Percentiles rank a stretch among this genome's conserved stretches.
These are phyloP conservation scores for Numenius phaeopus DNA, from an alignment of 2,797 vertebrate genomes.

Conservation along the genomic window DNA sequence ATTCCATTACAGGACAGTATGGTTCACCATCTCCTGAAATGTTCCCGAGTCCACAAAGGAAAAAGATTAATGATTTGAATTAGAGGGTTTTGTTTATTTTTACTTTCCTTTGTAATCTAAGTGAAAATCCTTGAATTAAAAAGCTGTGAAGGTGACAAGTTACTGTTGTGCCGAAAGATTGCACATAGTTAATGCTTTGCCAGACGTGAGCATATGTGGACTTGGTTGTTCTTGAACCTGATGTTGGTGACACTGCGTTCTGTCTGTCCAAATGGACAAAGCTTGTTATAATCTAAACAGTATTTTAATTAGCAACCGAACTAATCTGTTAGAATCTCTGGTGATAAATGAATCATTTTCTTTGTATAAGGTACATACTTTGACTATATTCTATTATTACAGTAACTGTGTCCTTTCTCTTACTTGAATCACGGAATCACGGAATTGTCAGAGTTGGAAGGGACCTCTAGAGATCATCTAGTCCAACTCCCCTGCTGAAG, in stretches of 20 bases:
- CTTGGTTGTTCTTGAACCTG: background rate
- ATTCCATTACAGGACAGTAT: background rate
- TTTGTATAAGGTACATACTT: background rate
- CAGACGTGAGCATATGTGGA: conserved; percentile 16
- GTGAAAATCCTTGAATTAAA: background rate
- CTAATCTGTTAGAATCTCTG: background rate
- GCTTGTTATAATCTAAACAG: background rate
- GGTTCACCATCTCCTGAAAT: background rate
- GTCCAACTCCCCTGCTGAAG: too few relatives aligned
- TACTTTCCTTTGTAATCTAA: background rate
- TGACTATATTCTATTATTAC: background rate
- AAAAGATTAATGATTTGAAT: background rate
- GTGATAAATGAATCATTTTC: background rate
- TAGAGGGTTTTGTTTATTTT: background rate
- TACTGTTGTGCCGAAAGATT: background rate
- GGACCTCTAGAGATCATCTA: too few relatives aligned
- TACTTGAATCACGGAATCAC: background rate
- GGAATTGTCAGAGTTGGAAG: too few relatives aligned
- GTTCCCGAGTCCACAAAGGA: background rate
- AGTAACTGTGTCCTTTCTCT: background rate
- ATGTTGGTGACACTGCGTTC: background rate
- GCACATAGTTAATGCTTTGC: conserved; percentile 3
- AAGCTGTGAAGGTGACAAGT: background rate
- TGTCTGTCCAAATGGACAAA: background rate
- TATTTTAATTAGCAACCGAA: background rate